Evolutionary conservation across 2,113 vertebrate species (phyloP), one percentile per base, ranked within the genome.

Genomic region (Crotalus viridis): DNA sequence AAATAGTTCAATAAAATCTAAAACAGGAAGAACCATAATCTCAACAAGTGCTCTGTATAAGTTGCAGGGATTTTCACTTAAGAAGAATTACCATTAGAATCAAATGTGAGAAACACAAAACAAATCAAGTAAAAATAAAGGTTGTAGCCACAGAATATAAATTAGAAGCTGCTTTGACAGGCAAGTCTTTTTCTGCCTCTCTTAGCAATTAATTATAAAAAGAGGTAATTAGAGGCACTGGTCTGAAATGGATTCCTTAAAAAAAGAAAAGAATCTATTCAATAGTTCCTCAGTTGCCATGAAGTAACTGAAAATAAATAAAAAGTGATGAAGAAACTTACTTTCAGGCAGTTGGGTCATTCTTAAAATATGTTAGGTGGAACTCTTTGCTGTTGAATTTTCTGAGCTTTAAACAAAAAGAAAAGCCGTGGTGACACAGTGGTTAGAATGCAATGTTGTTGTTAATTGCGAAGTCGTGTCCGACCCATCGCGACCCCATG

Each of bases 41-140:
- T 51, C 39, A 10, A 54, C 2, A 19, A 28, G 1, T 51, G 51
- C n/a, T 24, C 64, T 59, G 10, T 43, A 69, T 54, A 64, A 64
- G 19, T 26, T 28, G 10, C n/a, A 92, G 48, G 46, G n/a, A 54
- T 92, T 64, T 61, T 87, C 26, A 15, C 28, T 90, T 33, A 81
- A 13, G 4, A 39, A 3, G n/a, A 24, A 1, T n/a, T 54, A 4
- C 24, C 10, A 91, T 39, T n/a, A 85, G 13, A 55, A 91, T 61
- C 28, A 87, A 51, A 4, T 22, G 26, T 92, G 93, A 93, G 88
- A 33, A 48, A 87, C 19, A 57, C 39, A 93, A 87, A 95, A 93
- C 93, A 0, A 91, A 95, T 43, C 85, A 95, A 93, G 33, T 88
- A 94, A 91, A 96, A 97, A 94, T 46, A 19, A 28, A 19, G 26